phyloP scores from a whole-genome alignment of 2,113 vertebrate genomes.

The Elephas maximus region DNA sequence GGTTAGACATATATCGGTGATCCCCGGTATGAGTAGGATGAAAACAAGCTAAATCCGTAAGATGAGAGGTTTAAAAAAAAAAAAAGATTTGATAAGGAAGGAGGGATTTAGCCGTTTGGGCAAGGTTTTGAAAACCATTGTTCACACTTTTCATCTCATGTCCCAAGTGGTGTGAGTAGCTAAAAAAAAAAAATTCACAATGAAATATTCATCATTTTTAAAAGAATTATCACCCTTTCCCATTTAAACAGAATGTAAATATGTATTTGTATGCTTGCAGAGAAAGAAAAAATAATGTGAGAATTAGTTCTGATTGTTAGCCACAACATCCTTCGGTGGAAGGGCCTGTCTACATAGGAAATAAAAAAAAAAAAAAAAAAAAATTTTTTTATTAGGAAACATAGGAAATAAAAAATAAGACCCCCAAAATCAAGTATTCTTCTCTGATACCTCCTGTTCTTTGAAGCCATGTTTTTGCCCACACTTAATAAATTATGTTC shows the following conservation, averaged over 20 bases:
- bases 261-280: neutral
- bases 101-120: neutral
- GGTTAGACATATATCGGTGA: neutral
- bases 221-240: neutral
- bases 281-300: neutral
- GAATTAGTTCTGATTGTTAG: conserved; percentile 21
- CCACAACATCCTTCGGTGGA: neutral
- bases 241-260: neutral
- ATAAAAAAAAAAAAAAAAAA: neutral
- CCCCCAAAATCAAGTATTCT: neutral
- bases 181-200: neutral
- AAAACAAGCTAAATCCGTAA: neutral
- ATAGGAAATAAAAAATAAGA: no score
- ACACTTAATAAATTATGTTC: conserved; percentile 40
- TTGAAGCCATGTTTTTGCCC: conserved; percentile 42
- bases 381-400: no score
- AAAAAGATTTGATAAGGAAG: conserved; percentile 6
- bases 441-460: neutral
- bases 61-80: neutral
- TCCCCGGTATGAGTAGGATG: neutral
- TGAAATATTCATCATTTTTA: neutral
- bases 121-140: neutral
- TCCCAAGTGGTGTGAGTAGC: neutral
- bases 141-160: neutral
- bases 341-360: conserved; percentile 1